Base-by-base conservation (phyloP, 2,113 vertebrate species). In the Erpornis zantholeuca region DNA sequence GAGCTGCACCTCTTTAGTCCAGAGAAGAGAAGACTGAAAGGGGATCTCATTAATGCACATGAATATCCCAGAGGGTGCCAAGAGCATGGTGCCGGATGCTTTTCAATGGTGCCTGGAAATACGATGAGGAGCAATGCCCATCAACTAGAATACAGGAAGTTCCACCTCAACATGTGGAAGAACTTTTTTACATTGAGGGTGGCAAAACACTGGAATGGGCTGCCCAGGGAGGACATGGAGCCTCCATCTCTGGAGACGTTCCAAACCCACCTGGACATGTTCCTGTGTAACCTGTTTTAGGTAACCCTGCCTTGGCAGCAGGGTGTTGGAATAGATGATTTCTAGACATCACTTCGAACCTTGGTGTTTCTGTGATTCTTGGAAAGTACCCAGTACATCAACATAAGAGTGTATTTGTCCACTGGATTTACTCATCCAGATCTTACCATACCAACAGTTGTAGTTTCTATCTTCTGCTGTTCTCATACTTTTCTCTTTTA, bases 41-140 rank as follows among this genome's bases (percentile, higher is more conserved):
- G 47, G 11, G 29, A 14, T 28, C 59, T 64, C 47, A 42, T 14
- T 60, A 42, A 42, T 52, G 21, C 20, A 44, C 11, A 20, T 25
- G 9, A 52, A 11, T 61, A 44, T 71, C 80, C 71, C 45, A 61
- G 25, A 20, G 57, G 3, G 1, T 52, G 44, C 17, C 56, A 42
- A 52, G 36, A 57, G 13, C 22, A 17, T 33, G 56, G 22, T 53
- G 47, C 15, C 56, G 44, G 36, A 42, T 10, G 2, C 54, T 42
- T 70, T 19, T 24, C 53, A 29, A 24, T 19, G 28, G 49, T 64
- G 7, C 23, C 23, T 40, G 29, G 42, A 31, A 38, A 21, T 31
- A 40, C 29, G 33, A 24, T 0, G 0, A 49, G 16, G 24, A 75
- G 60, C 20, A 49, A 10, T 40, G 5, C 12, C 35, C 10, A 3